Evolutionary conservation across 2,888 invertebrate genomes (phyloP), one percentile per base, ranked within the genome.

Genomic region (Morpho achilles): DNA sequence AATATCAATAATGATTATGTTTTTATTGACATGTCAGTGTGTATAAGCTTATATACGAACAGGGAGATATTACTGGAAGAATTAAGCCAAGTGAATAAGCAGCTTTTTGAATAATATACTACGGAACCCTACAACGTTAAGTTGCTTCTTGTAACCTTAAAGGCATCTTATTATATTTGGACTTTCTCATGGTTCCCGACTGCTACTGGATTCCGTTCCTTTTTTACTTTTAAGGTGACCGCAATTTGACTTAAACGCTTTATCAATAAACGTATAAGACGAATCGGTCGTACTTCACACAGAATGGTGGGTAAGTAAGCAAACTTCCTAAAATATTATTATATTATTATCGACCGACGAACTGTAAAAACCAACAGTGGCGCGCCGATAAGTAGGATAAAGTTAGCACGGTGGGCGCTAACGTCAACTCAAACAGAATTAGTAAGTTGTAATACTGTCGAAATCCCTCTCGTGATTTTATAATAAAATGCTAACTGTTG

Each of bases 401-500:
- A 72, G 84, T 85, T 86, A 84, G 77, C 84, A 79, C 74, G 74
- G 65, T 64, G 50, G 65, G 70, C 70, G 84, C 82, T 87, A 88
- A 88, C 76, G 66, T 69, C 63, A 70, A 67, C 61, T 67, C 77
- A 85, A 88, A 88, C 76, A 85, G 64, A 82, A 84, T 87, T 73
- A 61, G 61, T 70, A 68, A 68, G 66, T 71, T 71, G 69, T 57
- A 69, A 61, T 63, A 32, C 70, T 72, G 75, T 75, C 66, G 73
- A 78, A 76, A 80, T 77, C 74, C 69, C 73, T 70, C 79, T 71
- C 88, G 89, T 90, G 88, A 88, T 88, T 82, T 86, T 77, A 87
- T 87, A 85, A 89, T 90, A 85, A 77, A 84, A 80, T 72, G 77
- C 75, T 87, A 87, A 87, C 89, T 83, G 88, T 88, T 79, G 72